Conservation (phyloP, 2,888 invertebrate species). For the Himalopsyche anomala region DNA sequence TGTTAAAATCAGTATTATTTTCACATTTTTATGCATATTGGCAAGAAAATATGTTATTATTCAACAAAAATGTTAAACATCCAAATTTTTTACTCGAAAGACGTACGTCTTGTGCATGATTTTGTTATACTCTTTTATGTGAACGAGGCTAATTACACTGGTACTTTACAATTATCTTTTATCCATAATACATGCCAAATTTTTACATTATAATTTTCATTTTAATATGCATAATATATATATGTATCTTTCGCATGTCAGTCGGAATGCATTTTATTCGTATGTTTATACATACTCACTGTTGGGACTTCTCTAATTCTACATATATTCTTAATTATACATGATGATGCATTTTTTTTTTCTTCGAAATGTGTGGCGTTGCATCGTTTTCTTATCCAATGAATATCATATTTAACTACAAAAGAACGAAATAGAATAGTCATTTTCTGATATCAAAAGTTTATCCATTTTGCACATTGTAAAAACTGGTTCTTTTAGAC, state of each 20-base stretch:
- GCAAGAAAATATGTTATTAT: background rate
- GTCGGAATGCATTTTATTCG: background rate
- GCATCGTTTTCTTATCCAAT: background rate
- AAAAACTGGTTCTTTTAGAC: too few species aligned
- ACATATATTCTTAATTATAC: background rate
- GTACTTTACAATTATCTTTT: background rate
- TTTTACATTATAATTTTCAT: background rate
- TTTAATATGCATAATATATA: background rate
- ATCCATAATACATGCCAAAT: background rate
- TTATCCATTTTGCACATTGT: too few species aligned
- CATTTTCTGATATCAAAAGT: too few species aligned
- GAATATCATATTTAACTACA: too few species aligned
- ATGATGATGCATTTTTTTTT: slow-evolving; percentile 9
- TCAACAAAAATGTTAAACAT: background rate
- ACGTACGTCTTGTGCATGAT: background rate
- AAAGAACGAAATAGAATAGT: too few species aligned
- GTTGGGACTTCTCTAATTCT: background rate
- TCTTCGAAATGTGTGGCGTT: background rate
- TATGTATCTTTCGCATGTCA: slow-evolving; percentile 21
- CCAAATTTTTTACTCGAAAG: background rate
- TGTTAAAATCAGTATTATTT: too few species aligned
- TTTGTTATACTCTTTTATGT: background rate
- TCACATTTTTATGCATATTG: too few species aligned
- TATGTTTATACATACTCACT: background rate
- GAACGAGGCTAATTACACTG: background rate